These are phyloP conservation scores for Theretra japonica DNA, from an alignment of 2,888 invertebrate genomes.

Conservation along the genomic window DNA sequence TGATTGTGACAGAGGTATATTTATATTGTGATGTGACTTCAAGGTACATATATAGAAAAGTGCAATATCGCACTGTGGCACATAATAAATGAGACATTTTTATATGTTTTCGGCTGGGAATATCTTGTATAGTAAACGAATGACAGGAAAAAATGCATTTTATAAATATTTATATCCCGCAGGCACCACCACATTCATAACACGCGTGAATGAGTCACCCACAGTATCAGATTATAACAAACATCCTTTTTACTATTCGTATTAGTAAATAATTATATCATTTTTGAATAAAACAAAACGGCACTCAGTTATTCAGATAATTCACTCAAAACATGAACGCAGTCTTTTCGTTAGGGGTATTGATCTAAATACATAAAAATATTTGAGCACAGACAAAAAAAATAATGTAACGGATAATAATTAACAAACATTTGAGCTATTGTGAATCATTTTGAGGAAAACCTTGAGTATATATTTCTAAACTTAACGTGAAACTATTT, in stretches of 20 bases:
- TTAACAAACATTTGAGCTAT: slow-evolving; percentile 19
- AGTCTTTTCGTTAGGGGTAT: slow-evolving; percentile 23
- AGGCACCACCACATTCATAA: background rate
- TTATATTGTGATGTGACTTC: slow-evolving; percentile 18
- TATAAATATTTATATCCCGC: background rate
- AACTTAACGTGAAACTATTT: slow-evolving; percentile 16
- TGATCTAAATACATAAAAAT: slow-evolving; percentile 15
- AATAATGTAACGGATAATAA: background rate
- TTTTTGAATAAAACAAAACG: background rate
- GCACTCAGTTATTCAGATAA: background rate
- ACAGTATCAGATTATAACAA: background rate
- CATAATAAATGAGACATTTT: slow-evolving; percentile 31
- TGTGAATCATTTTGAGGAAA: slow-evolving; percentile 1
- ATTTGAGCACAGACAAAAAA: slow-evolving; percentile 25
- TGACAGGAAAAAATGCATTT: background rate
- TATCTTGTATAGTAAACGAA: background rate
- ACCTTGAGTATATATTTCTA: slow-evolving; percentile 12
- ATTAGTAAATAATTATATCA: background rate
- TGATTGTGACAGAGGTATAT: slow-evolving; percentile 21
- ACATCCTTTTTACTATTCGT: background rate
- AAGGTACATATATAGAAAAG: slow-evolving; percentile 42
- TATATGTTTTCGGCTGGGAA: background rate
- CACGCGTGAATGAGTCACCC: background rate
- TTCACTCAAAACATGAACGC: slow-evolving; percentile 26
- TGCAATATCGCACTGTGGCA: slow-evolving; percentile 48